Base-by-base conservation (phyloP, 2,113 vertebrate genomes). In the Pollimyrus isidori region DNA sequence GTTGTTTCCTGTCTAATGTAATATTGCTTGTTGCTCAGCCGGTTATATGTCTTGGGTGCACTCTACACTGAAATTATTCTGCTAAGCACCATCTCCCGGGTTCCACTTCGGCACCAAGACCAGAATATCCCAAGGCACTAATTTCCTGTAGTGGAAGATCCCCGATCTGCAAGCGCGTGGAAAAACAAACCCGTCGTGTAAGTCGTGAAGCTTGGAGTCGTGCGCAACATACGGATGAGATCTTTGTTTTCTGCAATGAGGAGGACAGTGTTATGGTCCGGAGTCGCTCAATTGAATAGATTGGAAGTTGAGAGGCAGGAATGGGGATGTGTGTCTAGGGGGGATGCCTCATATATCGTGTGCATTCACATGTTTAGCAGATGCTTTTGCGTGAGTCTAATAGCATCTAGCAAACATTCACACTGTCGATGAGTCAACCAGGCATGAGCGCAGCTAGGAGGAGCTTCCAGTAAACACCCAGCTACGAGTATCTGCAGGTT, bases 221-320 rank as follows among this genome's bases (percentile, higher is more conserved):
- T 80, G 73, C 7, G 35, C 42, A 6, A 17, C 69, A 0, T 17
- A 76, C 3, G 13, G 69, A 49, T 26, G 13, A 17, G n/a, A 53
- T 11, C 42, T 42, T 42, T 85, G 53, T 35, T 85, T 89, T 85
- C 52, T n/a, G 49, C 58, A 35, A 48, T 89, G 88, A 85, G 80
- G 52, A 62, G 30, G 88, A 62, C 76, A 46, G 73, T 50, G 65
- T 88, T 88, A 10, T 7, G 23, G 49, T 52, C 48, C 39, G 65
- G 46, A 52, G 88, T 39, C 7, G 39, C 42, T 89, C 56, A 30
- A 26, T 48, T 58, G 58, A 84, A 89, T 89, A 89, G 88, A 56
- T 58, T 84, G 80, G 76, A 76, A 17, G 17, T 10, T 30, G 7
- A 17, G 69, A 39, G 26, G 30, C 26, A 76, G 69, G 30, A 35